These are phyloP conservation scores for Amniataba percoides DNA, from an alignment of 2,797 vertebrate genomes.

Conservation along the genomic window DNA sequence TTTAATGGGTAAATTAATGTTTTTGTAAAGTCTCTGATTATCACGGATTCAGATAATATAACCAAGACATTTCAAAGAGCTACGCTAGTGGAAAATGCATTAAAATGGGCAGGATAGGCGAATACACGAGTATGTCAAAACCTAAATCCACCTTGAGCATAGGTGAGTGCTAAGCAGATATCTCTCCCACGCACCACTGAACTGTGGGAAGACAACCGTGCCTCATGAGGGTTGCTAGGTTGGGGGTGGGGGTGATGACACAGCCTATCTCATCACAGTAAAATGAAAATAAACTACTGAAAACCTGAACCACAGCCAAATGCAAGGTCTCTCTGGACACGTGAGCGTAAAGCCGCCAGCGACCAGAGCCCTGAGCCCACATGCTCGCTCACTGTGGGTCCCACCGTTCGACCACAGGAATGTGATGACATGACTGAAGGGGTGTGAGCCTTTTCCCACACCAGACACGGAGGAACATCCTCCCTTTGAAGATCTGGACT, in stretches of 20 bases:
- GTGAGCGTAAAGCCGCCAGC: conserved; percentile 52
- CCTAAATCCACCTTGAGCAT: conserved; percentile 38
- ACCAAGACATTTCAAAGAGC: conserved; percentile 2
- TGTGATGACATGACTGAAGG: conserved; percentile 67
- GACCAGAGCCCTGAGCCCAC: conserved; percentile 57
- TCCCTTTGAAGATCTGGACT: conserved; percentile 50
- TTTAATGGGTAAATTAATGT: conserved; percentile 35
- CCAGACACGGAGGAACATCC: conserved; percentile 44
- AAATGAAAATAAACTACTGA: conserved; percentile 82
- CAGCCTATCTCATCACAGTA: conserved; percentile 76
- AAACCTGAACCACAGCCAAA: conserved; percentile 70
- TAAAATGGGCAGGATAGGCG: background rate
- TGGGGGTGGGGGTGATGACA: conserved; percentile 71
- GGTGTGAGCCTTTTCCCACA: conserved; percentile 54
- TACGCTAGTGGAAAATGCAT: conserved; percentile 16
- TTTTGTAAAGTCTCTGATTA: conserved; percentile 28
- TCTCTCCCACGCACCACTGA: conserved; percentile 73
- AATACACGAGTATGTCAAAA: conserved; percentile 39
- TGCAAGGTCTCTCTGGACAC: conserved; percentile 61
- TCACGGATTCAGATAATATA: conserved; percentile 19
- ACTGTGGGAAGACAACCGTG: conserved; percentile 73
- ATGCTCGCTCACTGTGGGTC: conserved; percentile 50
- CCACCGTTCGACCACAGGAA: conserved; percentile 50
- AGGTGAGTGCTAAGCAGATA: conserved; percentile 63
- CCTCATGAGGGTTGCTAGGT: conserved; percentile 71